These are phyloP conservation scores for Toxostoma redivivum DNA, from an alignment of 2,113 vertebrate species.

Conservation along the genomic window DNA sequence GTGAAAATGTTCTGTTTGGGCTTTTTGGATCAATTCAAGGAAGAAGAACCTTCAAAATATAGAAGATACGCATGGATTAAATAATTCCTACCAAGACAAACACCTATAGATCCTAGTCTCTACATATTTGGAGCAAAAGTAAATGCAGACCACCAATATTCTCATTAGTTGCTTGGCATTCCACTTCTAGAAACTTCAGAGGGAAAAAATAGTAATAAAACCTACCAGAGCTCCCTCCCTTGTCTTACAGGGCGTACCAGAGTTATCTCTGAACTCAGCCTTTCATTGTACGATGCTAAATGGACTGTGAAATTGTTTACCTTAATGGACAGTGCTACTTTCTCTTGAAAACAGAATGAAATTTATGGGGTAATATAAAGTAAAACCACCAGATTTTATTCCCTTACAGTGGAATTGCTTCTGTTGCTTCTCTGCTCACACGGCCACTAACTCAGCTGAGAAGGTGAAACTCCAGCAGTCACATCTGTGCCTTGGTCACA, in stretches of 20 bases:
- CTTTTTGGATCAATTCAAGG: not conserved
- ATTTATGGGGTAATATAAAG: slow-evolving; percentile 10
- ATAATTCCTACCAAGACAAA: not conserved
- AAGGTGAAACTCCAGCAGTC: not conserved
- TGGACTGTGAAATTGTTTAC: slow-evolving; percentile 59
- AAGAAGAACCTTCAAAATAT: not conserved
- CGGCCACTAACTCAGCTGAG: not conserved
- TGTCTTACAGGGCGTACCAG: not conserved
- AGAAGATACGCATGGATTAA: not conserved
- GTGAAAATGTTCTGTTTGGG: not conserved
- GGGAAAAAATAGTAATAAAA: not conserved
- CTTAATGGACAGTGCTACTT: not conserved
- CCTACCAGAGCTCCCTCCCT: not conserved
- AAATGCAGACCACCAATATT: not conserved
- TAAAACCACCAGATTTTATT: not conserved
- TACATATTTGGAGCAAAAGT: not conserved
- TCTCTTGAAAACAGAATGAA: not conserved
- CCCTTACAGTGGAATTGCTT: not conserved
- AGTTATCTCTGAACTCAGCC: not conserved
- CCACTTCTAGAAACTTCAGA: not conserved
- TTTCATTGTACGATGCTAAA: slow-evolving; percentile 3
- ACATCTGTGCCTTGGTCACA: accelerated
- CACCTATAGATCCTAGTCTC: not conserved
- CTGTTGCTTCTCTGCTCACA: not conserved
- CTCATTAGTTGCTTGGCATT: not conserved